These are phyloP conservation scores for Drosophila funebris DNA, from an alignment of 1,140 invertebrate species.

Conservation along the genomic window DNA sequence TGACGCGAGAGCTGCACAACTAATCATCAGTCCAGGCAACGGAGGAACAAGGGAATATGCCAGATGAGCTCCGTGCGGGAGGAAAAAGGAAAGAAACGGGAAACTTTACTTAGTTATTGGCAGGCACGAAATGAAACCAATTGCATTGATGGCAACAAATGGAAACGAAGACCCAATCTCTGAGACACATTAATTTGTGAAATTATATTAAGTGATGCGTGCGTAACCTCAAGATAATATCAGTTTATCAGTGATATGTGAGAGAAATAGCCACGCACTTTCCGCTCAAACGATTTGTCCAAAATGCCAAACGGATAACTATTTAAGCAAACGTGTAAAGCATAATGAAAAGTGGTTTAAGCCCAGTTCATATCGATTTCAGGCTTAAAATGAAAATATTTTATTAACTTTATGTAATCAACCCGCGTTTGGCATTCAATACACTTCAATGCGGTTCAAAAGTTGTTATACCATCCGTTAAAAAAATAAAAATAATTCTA, in stretches of 20 bases:
- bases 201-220: constrained; percentile 26
- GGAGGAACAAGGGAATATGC: constrained; percentile 7
- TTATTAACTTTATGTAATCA: constrained; percentile 20
- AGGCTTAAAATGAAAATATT: constrained; percentile 32
- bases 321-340: constrained; percentile 18
- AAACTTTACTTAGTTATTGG: constrained; percentile 48
- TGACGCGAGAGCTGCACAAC: constrained; percentile 54
- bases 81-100: neutral
- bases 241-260: neutral
- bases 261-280: too few relatives aligned
- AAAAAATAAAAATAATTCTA: constrained; percentile 16
- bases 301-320: neutral
- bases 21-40: constrained; percentile 43
- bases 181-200: constrained; percentile 21
- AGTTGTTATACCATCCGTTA: neutral
- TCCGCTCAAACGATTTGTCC: neutral
- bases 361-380: constrained; percentile 41
- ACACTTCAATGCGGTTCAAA: constrained; percentile 8
- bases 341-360: constrained; percentile 34
- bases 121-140: constrained; percentile 63
- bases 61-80: constrained; percentile 1
- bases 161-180: constrained; percentile 9
- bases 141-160: constrained; percentile 31
- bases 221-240: neutral
- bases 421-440: constrained; percentile 25